Evolutionary conservation across 2,797 vertebrate species (phyloP).

Genomic region (Thamnophis elegans): DNA sequence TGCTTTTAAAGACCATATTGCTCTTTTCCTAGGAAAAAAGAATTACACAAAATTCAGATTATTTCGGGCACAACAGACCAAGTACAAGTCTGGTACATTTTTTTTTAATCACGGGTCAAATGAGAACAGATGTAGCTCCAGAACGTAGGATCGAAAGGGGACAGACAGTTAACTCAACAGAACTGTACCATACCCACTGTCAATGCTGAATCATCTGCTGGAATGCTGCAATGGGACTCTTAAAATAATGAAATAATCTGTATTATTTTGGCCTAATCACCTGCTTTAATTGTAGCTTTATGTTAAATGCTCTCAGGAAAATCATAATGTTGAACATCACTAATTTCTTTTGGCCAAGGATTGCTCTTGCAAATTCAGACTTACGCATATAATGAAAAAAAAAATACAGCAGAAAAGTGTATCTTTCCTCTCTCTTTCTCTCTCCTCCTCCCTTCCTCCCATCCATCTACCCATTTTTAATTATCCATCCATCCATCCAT

Average conservation of each 20-base stretch:
- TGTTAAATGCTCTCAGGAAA: conserved; percentile 46
- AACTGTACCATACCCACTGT: conserved; percentile 7
- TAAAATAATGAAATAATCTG: conserved; percentile 30
- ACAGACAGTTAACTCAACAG: neutral
- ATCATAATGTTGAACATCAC: conserved; percentile 1
- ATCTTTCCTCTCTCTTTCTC: neutral
- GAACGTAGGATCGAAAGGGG: conserved; percentile 12
- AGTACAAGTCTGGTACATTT: conserved; percentile 39
- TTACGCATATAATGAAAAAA: neutral
- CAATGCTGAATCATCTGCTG: neutral
- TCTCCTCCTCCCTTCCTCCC: neutral
- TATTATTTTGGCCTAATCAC: conserved; percentile 45
- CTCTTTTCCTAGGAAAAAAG: conserved; percentile 39
- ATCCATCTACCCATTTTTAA: neutral
- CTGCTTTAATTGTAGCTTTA: conserved; percentile 40
- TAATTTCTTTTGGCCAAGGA: conserved; percentile 33
- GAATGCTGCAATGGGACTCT: conserved; percentile 41
- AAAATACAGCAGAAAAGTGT: neutral
- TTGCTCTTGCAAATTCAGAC: conserved; percentile 1
- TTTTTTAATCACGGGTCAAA: conserved; percentile 33
- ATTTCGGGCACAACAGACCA: conserved; percentile 25
- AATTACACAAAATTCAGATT: conserved; percentile 10
- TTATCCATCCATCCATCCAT: neutral
- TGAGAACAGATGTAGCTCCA: conserved; percentile 49
- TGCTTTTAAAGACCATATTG: conserved; percentile 17